Percentiles rank a stretch among this genome's conserved stretches.
Evolutionary conservation across 2,113 vertebrate genomes (phyloP).

Genomic region (Athene noctua): DNA sequence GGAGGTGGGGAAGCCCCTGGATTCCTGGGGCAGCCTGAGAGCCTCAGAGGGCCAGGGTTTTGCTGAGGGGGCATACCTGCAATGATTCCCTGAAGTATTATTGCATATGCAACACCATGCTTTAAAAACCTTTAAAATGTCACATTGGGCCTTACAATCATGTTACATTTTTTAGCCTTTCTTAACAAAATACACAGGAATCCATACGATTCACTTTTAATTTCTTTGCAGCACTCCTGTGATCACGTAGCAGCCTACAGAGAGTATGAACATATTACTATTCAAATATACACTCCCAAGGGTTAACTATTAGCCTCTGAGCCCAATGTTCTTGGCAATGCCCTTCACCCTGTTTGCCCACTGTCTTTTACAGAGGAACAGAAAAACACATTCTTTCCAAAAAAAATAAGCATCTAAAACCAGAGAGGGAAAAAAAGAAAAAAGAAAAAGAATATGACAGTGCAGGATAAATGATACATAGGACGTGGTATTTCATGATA

Average conservation of each 20-base stretch:
- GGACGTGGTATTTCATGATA: background rate
- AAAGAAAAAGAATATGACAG: background rate
- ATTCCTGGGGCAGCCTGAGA: no score
- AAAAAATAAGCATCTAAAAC: background rate
- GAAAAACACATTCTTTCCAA: background rate
- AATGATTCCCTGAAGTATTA: background rate
- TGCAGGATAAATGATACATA: background rate
- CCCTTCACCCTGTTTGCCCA: background rate
- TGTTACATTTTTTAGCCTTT: background rate
- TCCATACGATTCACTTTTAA: background rate
- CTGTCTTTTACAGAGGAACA: background rate
- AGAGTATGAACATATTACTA: background rate
- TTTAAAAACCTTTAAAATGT: background rate
- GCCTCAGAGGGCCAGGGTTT: no score
- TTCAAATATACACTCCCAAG: background rate
- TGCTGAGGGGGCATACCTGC: rapidly evolving
- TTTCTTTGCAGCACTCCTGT: background rate
- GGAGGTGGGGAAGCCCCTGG: no score
- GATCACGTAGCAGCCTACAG: background rate
- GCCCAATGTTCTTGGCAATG: background rate
- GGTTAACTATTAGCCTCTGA: background rate
- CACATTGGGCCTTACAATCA: background rate
- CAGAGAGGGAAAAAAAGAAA: no score
- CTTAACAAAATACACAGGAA: background rate
- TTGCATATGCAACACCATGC: rapidly evolving